Conservation (phyloP, 1,140 invertebrate species). For the Drosophila watanabei region DNA sequence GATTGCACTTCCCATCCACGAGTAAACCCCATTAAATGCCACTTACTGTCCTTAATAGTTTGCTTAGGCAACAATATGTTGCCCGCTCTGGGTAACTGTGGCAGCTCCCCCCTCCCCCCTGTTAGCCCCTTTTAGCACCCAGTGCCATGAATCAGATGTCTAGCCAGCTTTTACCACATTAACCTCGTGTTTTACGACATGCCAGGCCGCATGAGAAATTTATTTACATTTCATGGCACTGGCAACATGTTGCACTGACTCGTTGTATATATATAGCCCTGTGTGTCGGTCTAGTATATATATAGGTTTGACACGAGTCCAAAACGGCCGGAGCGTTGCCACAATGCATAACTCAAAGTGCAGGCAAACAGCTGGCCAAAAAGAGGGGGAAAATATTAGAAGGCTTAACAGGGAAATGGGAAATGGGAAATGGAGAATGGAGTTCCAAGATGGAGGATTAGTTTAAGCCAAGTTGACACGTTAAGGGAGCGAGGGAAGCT, state of each 20-base stretch:
- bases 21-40: constrained; percentile 74
- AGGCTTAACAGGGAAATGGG: not conserved
- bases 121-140: constrained; percentile 5
- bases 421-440: too few species aligned
- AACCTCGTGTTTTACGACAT: constrained; percentile 82
- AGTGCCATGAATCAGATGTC: constrained; percentile 20
- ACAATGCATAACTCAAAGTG: constrained; percentile 82
- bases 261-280: constrained; percentile 21
- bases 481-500: constrained; percentile 1
- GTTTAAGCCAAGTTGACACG: not conserved
- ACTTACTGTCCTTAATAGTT: constrained; percentile 79
- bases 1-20: constrained; percentile 41
- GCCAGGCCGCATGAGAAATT: constrained; percentile 80
- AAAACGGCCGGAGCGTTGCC: constrained; percentile 59
- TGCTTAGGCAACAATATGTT: constrained; percentile 74
- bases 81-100: constrained; percentile 3
- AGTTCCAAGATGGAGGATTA: not conserved
- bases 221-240: constrained; percentile 79
- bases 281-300: constrained; percentile 24
- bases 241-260: constrained; percentile 80
- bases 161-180: constrained; percentile 76
- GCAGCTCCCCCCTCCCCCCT: not conserved
- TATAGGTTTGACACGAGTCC: constrained; percentile 76
- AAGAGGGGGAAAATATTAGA: constrained; percentile 36
- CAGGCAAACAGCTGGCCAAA: constrained; percentile 70